phyloP scores from a whole-genome alignment of 2,113 vertebrate genomes.

The Notiomystis cincta region DNA sequence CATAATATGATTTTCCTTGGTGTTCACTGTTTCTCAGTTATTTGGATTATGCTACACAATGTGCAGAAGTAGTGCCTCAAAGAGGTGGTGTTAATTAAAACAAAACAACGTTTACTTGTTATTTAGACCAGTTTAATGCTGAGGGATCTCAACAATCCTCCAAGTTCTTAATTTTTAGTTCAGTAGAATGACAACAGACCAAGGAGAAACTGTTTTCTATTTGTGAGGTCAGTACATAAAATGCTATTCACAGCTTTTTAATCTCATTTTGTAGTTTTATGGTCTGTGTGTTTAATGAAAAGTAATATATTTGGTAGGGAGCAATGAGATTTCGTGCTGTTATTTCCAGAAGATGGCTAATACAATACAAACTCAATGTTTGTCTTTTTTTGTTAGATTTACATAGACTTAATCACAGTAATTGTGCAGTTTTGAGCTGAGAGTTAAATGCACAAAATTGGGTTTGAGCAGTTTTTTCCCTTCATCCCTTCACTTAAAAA shows the following conservation, averaged over 20 bases:
- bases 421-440: background rate
- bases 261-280: slow-evolving; percentile 30
- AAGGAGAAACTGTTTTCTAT: background rate
- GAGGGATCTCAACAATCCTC: background rate
- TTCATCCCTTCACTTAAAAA: background rate
- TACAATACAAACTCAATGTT: background rate
- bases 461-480: background rate
- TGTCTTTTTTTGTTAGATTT: background rate
- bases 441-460: background rate
- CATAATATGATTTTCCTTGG: background rate
- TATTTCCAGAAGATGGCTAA: slow-evolving; percentile 24
- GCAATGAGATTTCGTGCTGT: slow-evolving; percentile 20
- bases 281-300: slow-evolving; percentile 30
- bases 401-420: background rate
- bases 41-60: background rate
- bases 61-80: background rate
- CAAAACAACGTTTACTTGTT: background rate
- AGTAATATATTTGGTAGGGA: slow-evolving; percentile 15
- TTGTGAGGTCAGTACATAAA: slow-evolving; percentile 22
- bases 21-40: background rate
- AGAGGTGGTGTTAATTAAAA: background rate
- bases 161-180: background rate
- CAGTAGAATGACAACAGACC: background rate
- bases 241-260: slow-evolving; percentile 11
- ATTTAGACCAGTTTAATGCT: background rate